phyloP scores from a whole-genome alignment of 2,113 vertebrate species.

The Hippocampus mohnikei region DNA sequence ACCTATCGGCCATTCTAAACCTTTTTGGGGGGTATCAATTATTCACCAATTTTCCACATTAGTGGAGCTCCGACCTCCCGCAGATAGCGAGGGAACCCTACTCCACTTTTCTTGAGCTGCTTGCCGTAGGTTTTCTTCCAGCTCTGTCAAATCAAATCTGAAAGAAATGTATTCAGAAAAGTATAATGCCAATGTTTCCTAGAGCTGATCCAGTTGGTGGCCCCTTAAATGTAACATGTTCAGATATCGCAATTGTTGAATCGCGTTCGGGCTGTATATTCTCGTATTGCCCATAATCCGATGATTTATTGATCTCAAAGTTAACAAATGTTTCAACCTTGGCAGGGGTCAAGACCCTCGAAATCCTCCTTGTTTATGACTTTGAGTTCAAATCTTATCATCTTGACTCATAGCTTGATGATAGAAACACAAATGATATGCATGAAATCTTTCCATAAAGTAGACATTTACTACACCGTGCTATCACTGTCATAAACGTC shows the following conservation, averaged over 20 bases:
- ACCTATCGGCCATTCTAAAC: too few species aligned
- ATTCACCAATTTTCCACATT: too few species aligned
- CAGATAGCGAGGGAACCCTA: too few species aligned
- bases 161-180: background rate
- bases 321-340: background rate
- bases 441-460: background rate
- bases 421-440: background rate
- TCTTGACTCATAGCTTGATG: background rate
- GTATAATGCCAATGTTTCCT: background rate
- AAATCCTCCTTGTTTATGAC: background rate
- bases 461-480: background rate
- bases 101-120: too few species aligned
- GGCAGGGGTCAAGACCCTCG: background rate
- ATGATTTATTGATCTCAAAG: background rate
- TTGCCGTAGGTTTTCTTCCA: background rate
- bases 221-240: too few species aligned
- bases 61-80: too few species aligned
- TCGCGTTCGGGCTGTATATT: background rate
- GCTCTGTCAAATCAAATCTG: background rate
- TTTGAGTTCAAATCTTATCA: background rate
- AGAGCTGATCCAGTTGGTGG: too few species aligned
- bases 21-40: too few species aligned
- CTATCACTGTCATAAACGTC: conserved; percentile 6
- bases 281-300: background rate
- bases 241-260: background rate